Percentiles rank a stretch among this genome's conserved stretches.
These are phyloP conservation scores for Scaptomyza tumidula DNA, from an alignment of 2,888 invertebrate species.

Conservation along the genomic window DNA sequence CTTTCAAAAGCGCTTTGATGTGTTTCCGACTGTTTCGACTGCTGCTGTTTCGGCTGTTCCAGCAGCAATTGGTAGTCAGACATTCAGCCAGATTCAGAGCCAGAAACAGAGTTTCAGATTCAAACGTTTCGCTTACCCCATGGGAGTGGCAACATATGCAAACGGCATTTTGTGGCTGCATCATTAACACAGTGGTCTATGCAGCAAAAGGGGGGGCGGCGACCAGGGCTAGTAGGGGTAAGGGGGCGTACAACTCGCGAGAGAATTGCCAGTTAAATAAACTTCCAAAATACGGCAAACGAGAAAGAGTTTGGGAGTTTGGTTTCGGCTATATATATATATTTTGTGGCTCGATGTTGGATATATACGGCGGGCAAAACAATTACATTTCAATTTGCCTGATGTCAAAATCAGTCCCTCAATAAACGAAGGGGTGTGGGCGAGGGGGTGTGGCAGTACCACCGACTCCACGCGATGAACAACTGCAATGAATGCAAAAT, in stretches of 20 bases:
- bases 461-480: background rate
- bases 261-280: conserved; percentile 50
- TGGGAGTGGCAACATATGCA: conserved; percentile 75
- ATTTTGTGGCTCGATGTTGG: background rate
- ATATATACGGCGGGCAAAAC: conserved; percentile 56
- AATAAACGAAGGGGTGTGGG: conserved; percentile 1
- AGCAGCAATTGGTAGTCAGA: conserved; percentile 2
- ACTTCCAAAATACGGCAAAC: conserved; percentile 25
- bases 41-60: too few species aligned
- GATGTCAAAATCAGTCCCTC: conserved; percentile 70
- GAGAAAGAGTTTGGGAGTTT: background rate
- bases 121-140: conserved; percentile 24
- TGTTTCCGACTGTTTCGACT: conserved; percentile 31
- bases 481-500: conserved; percentile 51
- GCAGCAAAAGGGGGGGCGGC: background rate
- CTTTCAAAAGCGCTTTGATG: conserved; percentile 65
- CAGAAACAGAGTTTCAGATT: conserved; percentile 19
- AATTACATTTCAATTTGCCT: conserved; percentile 78
- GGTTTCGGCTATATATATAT: background rate
- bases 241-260: conserved; percentile 2
- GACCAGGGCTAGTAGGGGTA: too few species aligned
- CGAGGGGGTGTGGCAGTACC: background rate
- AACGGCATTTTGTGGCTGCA: conserved; percentile 77
- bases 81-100: background rate
- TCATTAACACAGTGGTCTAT: conserved; percentile 61